Evolutionary conservation across 2,113 vertebrate genomes (phyloP).

Genomic region (Gopherus flavomarginatus): DNA sequence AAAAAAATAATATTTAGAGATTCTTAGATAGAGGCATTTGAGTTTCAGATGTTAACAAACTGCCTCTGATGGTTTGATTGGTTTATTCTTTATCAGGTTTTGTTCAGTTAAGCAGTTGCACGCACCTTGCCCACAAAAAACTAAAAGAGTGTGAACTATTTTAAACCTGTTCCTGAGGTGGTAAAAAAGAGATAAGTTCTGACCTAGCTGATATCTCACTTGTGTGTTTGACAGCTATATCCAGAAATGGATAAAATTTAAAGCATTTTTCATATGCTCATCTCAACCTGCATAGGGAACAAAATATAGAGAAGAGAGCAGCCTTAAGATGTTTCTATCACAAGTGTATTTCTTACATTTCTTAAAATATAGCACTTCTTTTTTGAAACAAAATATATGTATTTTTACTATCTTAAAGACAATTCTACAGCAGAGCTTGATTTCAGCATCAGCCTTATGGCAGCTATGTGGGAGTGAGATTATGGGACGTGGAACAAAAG

Average conservation of each 20-base stretch:
- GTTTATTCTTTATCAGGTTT: conserved; percentile 48
- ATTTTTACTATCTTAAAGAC: conserved; percentile 58
- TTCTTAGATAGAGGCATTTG: neutral
- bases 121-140: conserved; percentile 77
- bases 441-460: conserved; percentile 67
- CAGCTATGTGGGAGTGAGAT: conserved; percentile 63
- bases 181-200: conserved; percentile 78
- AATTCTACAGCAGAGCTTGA: conserved; percentile 63
- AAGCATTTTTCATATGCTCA: conserved; percentile 76
- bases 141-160: conserved; percentile 69
- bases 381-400: conserved; percentile 44
- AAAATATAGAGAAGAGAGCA: neutral
- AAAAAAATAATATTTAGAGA: conserved; percentile 26
- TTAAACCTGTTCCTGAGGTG: conserved; percentile 78
- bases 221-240: conserved; percentile 71
- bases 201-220: conserved; percentile 66
- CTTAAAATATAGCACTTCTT: conserved; percentile 25
- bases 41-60: conserved; percentile 18
- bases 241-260: conserved; percentile 75
- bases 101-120: conserved; percentile 42
- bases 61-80: neutral
- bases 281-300: conserved; percentile 56
- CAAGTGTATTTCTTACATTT: conserved; percentile 58
- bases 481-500: conserved; percentile 73
- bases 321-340: conserved; percentile 59